Conservation (phyloP, 1,140 invertebrate species). For the Lordiphosa clarofinis region DNA sequence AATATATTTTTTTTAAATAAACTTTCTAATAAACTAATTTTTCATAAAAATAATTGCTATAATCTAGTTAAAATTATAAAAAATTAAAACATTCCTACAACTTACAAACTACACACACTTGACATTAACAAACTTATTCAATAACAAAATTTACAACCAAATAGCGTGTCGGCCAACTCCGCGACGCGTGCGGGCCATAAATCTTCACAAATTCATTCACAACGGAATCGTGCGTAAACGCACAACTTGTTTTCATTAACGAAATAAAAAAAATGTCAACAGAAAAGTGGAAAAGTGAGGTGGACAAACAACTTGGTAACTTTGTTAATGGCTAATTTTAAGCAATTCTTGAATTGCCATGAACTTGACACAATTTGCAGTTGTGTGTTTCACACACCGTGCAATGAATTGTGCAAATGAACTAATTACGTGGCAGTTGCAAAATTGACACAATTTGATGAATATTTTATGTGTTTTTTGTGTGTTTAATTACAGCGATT, state of each 20-base stretch:
- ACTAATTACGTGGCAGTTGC: constrained; percentile 51
- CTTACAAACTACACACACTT: constrained; percentile 24
- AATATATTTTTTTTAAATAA: no score
- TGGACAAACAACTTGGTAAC: constrained; percentile 10
- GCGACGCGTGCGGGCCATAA: constrained; percentile 12
- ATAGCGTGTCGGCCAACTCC: constrained; percentile 1
- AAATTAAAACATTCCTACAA: not conserved
- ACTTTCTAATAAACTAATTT: no score
- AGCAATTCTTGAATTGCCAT: constrained; percentile 21
- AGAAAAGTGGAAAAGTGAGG: constrained; percentile 7
- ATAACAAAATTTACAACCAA: constrained; percentile 9
- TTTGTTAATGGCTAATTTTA: constrained; percentile 25
- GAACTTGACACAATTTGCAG: constrained; percentile 65
- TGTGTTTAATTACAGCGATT: constrained; percentile 50
- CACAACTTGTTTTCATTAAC: constrained; percentile 57
- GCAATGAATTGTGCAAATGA: constrained; percentile 34
- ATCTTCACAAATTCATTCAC: constrained; percentile 36
- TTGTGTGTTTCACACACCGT: constrained; percentile 19
- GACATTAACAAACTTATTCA: constrained; percentile 17
- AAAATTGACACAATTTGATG: constrained; percentile 50
- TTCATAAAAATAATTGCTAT: no score
- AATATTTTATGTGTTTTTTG: not conserved
- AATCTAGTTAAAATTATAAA: no score
- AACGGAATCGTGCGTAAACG: constrained; percentile 63
- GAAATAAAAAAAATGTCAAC: constrained; percentile 45